Percentiles rank a stretch among this genome's conserved stretches.
These are phyloP conservation scores for Sus scrofa DNA, from an alignment of 2,113 vertebrate species.

Conservation along the genomic window T2T-Sscrofa CM000814.6:47530501-47531000, in stretches of 20 bases:
- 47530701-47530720: neutral
- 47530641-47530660: neutral
- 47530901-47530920: accelerated
- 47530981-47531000: neutral
- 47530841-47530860: conserved; percentile 95
- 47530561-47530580: neutral
- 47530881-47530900: neutral
- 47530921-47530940: accelerated
- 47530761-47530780: neutral
- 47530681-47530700: too few species aligned
- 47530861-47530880: neutral
- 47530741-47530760: too few species aligned
- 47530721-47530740: neutral
- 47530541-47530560: neutral
- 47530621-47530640: accelerated
- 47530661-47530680: neutral
- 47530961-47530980: neutral
- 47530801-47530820: conserved; percentile 99
- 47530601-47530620: too few species aligned
- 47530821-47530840: conserved; percentile 98
- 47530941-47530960: neutral
- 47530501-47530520: neutral
- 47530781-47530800: conserved; percentile 77
- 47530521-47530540: neutral
- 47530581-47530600: neutral